A percentile compares a stretch with the other conserved stretches of the same genome.
These are phyloP conservation scores for Meriones psammophilus DNA, from an alignment of 2,797 vertebrate genomes.

Conservation along the genomic window DNA sequence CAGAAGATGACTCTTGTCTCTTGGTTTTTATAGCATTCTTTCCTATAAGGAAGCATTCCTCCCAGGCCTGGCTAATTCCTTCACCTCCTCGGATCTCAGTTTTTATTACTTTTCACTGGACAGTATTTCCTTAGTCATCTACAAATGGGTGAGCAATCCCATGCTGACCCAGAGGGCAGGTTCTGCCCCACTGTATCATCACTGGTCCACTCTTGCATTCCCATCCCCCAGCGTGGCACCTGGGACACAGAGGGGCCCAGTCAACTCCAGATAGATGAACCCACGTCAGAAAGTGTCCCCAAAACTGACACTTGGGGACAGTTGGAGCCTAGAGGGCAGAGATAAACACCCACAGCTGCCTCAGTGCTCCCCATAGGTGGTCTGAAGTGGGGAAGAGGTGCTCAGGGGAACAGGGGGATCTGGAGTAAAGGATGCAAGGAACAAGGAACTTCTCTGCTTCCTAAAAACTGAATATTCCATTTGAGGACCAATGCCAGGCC, in stretches of 20 bases:
- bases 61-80: not conserved
- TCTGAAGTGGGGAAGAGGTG: not conserved
- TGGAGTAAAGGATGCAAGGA: not conserved
- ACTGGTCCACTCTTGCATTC: not conserved
- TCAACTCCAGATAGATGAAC: not conserved
- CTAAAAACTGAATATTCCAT: not conserved
- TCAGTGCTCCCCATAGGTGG: not conserved
- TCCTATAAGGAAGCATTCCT: not conserved
- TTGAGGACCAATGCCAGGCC: not conserved
- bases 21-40: not conserved
- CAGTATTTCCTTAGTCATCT: not conserved
- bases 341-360: too few relatives aligned
- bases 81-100: not conserved
- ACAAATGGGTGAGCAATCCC: not conserved
- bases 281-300: not conserved
- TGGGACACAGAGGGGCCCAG: not conserved
- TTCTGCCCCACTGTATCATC: not conserved
- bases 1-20: not conserved
- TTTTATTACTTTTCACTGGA: not conserved
- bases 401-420: not conserved
- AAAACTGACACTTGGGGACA: not conserved
- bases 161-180: not conserved
- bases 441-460: not conserved
- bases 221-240: not conserved
- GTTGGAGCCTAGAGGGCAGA: not conserved